Base-by-base conservation (phyloP, 2,797 vertebrate genomes). In the Hypotaenidia okinawae region DNA sequence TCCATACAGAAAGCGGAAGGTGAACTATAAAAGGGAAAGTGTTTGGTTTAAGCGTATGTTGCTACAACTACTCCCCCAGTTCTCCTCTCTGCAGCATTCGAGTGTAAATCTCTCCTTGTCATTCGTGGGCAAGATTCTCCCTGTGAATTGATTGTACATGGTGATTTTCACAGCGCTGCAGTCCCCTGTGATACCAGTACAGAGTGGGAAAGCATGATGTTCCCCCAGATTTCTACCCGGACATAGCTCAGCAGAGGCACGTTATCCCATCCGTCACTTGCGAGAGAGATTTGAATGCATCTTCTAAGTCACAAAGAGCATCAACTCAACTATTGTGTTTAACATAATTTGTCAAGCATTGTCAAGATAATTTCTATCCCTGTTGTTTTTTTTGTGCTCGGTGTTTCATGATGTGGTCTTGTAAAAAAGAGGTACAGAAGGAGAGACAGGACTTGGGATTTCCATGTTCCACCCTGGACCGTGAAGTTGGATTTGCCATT, bases 21-120 rank as follows among this genome's bases (percentile, higher is more conserved):
- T 94, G 96, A 95, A 74, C 84, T 96, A 92, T 93, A 92, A 97
- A 95, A 83, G 78, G 94, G 91, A 91, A 93, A 84, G 47, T 69
- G 25, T 86, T 94, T 89, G 67, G 23, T 54, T 90, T 80, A 85
- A 87, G 68, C 84, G 90, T 87, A 4, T 92, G 81, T 83, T 91
- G 94, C 61, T 95, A 95, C 91, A 96, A 93, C 88, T 96, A 94
- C 93, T 84, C 93, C 95, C 63, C 77, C 95, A 97, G 76, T 63
- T 84, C 93, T 68, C 72, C 83, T 72, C 78, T 66, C 51, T 28
- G 55, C 86, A 86, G 83, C 84, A 61, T 58, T 66, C 45, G 52
- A 90, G 90, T 88, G 84, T 87, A 84, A 92, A 95, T 84, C 70
- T 87, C 73, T 91, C 74, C 80, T 55, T 90, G 80, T 78, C 19